Conservation (phyloP, 1,140 invertebrate species). For the Pissodes strobi region DNA sequence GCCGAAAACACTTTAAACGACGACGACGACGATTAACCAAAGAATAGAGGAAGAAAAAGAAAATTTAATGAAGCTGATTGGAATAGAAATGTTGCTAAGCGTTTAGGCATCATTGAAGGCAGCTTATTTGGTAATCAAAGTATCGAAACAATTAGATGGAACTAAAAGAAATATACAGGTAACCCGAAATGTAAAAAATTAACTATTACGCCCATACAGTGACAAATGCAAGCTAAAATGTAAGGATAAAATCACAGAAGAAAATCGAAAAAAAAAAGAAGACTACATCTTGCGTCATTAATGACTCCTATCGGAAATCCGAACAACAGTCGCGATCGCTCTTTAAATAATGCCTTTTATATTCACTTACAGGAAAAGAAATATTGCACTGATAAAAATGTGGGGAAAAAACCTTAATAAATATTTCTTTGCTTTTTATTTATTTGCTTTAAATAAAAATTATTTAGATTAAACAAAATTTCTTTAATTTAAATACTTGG, state of each 20-base stretch:
- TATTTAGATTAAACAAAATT: too few species aligned
- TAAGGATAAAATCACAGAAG: background rate
- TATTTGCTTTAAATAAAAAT: too few species aligned
- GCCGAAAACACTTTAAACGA: too few species aligned
- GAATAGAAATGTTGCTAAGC: background rate
- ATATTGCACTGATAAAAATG: too few species aligned
- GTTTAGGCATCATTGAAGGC: too few species aligned
- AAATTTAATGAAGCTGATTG: background rate
- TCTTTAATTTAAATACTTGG: too few species aligned
- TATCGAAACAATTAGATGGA: background rate
- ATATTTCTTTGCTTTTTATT: too few species aligned
- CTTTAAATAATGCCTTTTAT: background rate
- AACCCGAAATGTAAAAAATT: background rate
- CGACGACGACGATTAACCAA: too few species aligned
- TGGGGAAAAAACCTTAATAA: too few species aligned
- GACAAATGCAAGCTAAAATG: background rate
- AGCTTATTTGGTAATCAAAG: too few species aligned
- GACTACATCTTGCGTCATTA: background rate
- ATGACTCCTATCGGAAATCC: background rate
- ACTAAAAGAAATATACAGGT: background rate
- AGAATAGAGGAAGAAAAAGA: background rate
- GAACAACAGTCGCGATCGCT: background rate
- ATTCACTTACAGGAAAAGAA: background rate
- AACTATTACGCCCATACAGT: background rate
- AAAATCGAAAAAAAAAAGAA: background rate